Conservation (phyloP, 2,113 vertebrate species). For the Tragulus kanchil region DNA sequence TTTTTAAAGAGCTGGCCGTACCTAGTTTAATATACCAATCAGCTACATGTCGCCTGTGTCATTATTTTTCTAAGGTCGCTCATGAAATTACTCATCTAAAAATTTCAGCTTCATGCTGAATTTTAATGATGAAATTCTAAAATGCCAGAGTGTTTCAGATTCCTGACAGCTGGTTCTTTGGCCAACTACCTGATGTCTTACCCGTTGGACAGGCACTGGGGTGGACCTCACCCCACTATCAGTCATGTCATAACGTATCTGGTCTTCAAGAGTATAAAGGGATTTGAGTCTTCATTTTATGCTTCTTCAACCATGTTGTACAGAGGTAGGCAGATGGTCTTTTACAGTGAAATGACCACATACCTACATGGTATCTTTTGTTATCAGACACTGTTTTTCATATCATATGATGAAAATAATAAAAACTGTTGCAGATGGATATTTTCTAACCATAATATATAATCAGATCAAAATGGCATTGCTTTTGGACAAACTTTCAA, state of each 20-base stretch:
- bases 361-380: conserved; percentile 63
- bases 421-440: conserved; percentile 43
- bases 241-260: conserved; percentile 71
- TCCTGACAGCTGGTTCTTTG: conserved; percentile 54
- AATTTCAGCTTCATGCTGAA: conserved; percentile 31
- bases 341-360: conserved; percentile 69
- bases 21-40: not conserved
- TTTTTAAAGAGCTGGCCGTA: conserved; percentile 23
- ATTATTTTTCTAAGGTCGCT: not conserved
- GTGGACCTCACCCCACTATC: not conserved
- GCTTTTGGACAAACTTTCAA: conserved; percentile 62
- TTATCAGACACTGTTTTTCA: conserved; percentile 51
- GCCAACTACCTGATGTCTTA: conserved; percentile 2
- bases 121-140: conserved; percentile 55
- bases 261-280: conserved; percentile 70
- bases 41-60: not conserved
- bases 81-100: conserved; percentile 55
- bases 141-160: not conserved
- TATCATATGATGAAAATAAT: conserved; percentile 52
- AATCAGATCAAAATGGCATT: conserved; percentile 41
- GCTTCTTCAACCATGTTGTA: conserved; percentile 64
- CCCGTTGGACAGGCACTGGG: not conserved
- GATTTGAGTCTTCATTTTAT: conserved; percentile 76
- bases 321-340: conserved; percentile 79
- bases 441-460: conserved; percentile 37